Base-by-base conservation (phyloP, 2,113 vertebrate genomes). In the Macquaria australasica region DNA sequence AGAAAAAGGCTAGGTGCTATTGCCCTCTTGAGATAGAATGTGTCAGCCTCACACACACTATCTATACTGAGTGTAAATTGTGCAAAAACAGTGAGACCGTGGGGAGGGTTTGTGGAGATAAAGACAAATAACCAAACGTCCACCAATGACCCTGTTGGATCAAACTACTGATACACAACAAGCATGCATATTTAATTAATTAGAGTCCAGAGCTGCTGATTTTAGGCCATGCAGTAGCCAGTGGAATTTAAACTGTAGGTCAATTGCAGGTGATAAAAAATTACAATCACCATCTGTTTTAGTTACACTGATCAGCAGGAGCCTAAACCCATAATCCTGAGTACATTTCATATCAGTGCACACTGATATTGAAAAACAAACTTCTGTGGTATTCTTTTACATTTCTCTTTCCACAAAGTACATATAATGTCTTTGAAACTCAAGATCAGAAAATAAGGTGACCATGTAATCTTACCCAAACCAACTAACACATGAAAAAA, bases 21-120 rank as follows among this genome's bases (percentile, higher is more conserved):
- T 87, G 80, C 81, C 74, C 88, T 88, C 85, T 82, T 34, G 87
- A 88, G 91, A 91, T 58, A 64, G 69, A 31, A 48, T 51, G 56
- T 31, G 78, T 75, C 78, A 50, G 79, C 81, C 64, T 79, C 48
- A 81, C 56, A 73, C 56, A 66, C 34, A 43, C 28, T 1, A 68
- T 53, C 41, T 73, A 34, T 60, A 45, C 25, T 7, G 60, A 64
- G 62, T 51, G 41, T 79, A 80, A 77, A 79, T 58, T 83, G 45
- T n/a, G 39, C 70, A 66, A 51, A 79, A 74, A 79, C 48, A 74
- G 68, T 3, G 53, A 64, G 60, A 9, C 45, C 8, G 5, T 34
- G 7, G 56, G 60, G 71, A 85, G 28, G 9, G 67, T 34, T 68
- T 62, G 51, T n/a, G 63, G 43, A 55, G 58, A 73, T 23, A 60